Conservation (phyloP, 1,140 invertebrate species). For the Lanistes nyassanus region DNA sequence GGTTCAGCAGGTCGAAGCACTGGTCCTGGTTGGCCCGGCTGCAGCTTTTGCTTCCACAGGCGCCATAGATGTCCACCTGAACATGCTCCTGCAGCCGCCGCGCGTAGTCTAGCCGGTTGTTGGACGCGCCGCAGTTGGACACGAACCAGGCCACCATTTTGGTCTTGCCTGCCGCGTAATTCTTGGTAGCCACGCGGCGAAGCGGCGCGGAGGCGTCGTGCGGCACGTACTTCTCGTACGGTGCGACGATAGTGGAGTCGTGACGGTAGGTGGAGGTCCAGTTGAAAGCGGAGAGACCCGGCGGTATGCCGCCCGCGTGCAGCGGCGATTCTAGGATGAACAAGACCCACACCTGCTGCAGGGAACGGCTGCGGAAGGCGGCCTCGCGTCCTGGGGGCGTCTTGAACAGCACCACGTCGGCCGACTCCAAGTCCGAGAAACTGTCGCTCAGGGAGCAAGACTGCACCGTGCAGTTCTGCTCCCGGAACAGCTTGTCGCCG, state of each 20-base stretch:
- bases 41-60: conserved; percentile 68
- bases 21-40: conserved; percentile 76
- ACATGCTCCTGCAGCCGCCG: conserved; percentile 70
- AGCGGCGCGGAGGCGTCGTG: conserved; percentile 56
- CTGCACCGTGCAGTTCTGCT: conserved; percentile 2
- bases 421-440: background rate
- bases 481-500: background rate
- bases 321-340: conserved; percentile 6
- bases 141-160: conserved; percentile 67
- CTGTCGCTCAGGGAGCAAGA: background rate
- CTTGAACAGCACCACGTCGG: conserved; percentile 14
- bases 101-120: conserved; percentile 71
- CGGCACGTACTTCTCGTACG: conserved; percentile 93
- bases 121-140: conserved; percentile 71
- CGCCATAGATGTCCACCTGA: conserved; percentile 77
- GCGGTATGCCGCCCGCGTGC: background rate
- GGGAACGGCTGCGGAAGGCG: background rate
- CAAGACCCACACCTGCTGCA: background rate
- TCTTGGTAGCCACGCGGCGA: conserved; percentile 19
- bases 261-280: conserved; percentile 89
- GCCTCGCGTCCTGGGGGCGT: too few relatives aligned
- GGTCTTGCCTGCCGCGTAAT: conserved; percentile 60
- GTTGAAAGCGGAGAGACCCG: conserved; percentile 72
- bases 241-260: conserved; percentile 94
- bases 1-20: conserved; percentile 92